Conservation (phyloP, 2,888 invertebrate species). For the Acleris holmiana region DNA sequence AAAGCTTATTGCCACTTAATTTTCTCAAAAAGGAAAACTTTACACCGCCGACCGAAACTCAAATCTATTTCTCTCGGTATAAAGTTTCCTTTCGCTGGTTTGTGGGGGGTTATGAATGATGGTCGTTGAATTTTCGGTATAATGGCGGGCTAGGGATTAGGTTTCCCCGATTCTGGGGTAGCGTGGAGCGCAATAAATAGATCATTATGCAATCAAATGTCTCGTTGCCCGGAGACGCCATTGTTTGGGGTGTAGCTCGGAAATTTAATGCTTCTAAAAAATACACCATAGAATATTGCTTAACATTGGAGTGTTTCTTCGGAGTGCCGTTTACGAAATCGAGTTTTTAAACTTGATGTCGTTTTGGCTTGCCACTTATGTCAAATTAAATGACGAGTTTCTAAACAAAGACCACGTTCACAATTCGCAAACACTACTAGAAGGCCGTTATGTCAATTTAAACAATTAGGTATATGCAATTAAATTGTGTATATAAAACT, state of each 20-base stretch:
- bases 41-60: slow-evolving; percentile 43
- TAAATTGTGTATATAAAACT: too few relatives aligned
- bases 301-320: too few relatives aligned
- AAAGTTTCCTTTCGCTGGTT: slow-evolving; percentile 56
- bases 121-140: slow-evolving; percentile 71
- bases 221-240: slow-evolving; percentile 41
- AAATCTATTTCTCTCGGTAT: slow-evolving; percentile 57
- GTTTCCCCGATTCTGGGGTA: slow-evolving; percentile 72
- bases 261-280: background rate
- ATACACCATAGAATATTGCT: too few relatives aligned
- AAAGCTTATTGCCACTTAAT: slow-evolving; percentile 74
- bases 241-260: slow-evolving; percentile 11
- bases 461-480: too few relatives aligned
- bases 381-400: too few relatives aligned
- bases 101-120: slow-evolving; percentile 60
- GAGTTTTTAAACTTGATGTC: too few relatives aligned
- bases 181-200: slow-evolving; percentile 74
- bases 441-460: too few relatives aligned
- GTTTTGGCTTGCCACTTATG: too few relatives aligned
- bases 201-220: slow-evolving; percentile 77
- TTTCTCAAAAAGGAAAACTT: slow-evolving; percentile 57
- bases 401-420: too few relatives aligned
- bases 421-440: too few relatives aligned
- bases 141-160: slow-evolving; percentile 79
- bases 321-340: too few relatives aligned